Evolutionary conservation across 2,797 vertebrate genomes (phyloP).

Genomic region (Protonibea diacanthus): DNA sequence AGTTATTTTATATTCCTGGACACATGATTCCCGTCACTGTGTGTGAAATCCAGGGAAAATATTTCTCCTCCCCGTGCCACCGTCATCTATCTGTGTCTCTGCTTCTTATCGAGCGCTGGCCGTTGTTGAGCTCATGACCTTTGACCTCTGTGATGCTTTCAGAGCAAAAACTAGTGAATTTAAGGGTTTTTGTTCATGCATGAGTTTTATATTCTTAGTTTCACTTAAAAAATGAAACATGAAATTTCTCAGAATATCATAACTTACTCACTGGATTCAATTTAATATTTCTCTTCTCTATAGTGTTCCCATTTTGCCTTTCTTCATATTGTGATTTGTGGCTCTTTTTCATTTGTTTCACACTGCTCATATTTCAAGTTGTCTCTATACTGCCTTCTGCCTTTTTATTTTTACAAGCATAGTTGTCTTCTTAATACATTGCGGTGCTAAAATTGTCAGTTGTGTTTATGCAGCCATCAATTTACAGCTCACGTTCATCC

Average conservation of each 20-base stretch:
- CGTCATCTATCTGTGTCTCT: constrained; percentile 33
- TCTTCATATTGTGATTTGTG: not conserved
- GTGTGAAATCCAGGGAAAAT: constrained; percentile 38
- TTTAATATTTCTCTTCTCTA: not conserved
- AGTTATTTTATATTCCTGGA: constrained; percentile 54
- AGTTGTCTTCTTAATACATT: not conserved
- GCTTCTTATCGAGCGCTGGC: constrained; percentile 1
- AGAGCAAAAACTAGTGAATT: not conserved
- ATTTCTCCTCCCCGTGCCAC: constrained; percentile 38
- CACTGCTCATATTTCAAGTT: constrained; percentile 20
- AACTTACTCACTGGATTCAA: not conserved
- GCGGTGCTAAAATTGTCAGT: constrained; percentile 18
- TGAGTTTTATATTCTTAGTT: not conserved
- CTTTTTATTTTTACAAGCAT: constrained; percentile 10
- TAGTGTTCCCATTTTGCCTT: not conserved
- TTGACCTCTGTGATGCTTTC: not conserved
- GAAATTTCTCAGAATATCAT: not conserved
- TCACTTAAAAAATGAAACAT: not conserved
- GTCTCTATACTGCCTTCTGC: not conserved
- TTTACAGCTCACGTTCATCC: constrained; percentile 52
- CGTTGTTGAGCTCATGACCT: constrained; percentile 17
- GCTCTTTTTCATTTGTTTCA: constrained; percentile 15
- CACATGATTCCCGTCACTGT: constrained; percentile 52
- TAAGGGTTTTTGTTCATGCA: not conserved
- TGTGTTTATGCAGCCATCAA: constrained; percentile 17